Evolutionary conservation across 2,888 invertebrate genomes (phyloP).

Genomic region (Leptinotarsa juncta): DNA sequence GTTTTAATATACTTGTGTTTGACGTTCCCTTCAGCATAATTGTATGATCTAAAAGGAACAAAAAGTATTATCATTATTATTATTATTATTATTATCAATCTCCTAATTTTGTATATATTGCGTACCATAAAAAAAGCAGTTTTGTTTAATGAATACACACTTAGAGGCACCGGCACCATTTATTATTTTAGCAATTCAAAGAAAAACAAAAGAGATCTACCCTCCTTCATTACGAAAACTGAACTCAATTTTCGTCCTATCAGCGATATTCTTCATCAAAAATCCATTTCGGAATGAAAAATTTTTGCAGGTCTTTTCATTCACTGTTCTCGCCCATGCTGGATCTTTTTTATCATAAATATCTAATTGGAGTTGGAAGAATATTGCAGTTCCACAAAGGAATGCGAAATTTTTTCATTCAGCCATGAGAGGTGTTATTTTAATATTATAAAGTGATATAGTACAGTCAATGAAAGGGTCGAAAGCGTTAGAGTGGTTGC

Average conservation of each 20-base stretch:
- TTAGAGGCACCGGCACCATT: too few relatives aligned
- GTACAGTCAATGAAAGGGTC: background rate
- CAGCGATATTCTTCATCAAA: background rate
- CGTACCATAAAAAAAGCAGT: too few relatives aligned
- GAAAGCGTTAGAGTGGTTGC: background rate
- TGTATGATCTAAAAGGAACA: too few relatives aligned
- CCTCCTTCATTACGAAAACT: too few relatives aligned
- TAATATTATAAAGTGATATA: background rate
- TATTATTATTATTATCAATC: too few relatives aligned
- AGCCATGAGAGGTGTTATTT: background rate
- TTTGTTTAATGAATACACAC: too few relatives aligned
- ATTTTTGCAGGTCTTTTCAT: background rate
- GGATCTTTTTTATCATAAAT: conserved; percentile 1
- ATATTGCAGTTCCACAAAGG: background rate
- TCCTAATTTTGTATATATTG: too few relatives aligned
- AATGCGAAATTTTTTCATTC: background rate
- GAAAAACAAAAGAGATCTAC: too few relatives aligned
- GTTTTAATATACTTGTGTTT: too few relatives aligned
- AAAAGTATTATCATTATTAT: too few relatives aligned
- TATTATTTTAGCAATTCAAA: too few relatives aligned
- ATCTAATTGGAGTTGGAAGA: background rate
- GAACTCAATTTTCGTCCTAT: background rate
- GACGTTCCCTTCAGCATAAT: too few relatives aligned
- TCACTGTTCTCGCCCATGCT: background rate
- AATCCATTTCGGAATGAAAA: background rate